Conservation (phyloP, 2,888 invertebrate species). For the Chymomyza caudatula region DNA sequence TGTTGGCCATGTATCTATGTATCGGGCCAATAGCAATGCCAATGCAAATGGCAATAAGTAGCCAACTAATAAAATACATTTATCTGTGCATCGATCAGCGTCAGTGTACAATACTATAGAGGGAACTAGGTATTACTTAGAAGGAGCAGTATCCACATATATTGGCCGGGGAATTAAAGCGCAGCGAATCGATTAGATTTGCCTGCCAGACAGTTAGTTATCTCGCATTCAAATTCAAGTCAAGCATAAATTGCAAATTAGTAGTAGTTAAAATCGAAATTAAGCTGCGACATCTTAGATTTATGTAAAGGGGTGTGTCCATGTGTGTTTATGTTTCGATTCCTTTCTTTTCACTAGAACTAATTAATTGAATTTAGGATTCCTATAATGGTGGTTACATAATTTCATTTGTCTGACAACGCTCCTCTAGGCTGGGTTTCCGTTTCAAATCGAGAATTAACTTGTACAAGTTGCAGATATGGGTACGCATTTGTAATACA, state of each 20-base stretch:
- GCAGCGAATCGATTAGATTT: constrained; percentile 47
- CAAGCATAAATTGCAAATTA: constrained; percentile 64
- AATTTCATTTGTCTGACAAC: too few relatives aligned
- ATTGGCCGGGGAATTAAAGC: constrained; percentile 37
- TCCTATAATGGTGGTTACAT: too few relatives aligned
- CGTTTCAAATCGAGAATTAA: too few relatives aligned
- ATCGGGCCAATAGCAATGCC: background rate
- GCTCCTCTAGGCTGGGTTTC: too few relatives aligned
- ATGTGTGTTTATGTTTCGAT: background rate
- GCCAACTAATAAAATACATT: constrained; percentile 62
- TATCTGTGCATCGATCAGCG: constrained; percentile 66
- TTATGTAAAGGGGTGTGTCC: constrained; percentile 37
- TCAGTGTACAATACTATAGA: constrained; percentile 21
- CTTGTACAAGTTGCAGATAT: too few relatives aligned
- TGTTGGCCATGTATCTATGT: background rate
- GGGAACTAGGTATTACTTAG: background rate
- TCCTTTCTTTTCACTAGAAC: background rate
- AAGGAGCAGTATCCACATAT: constrained; percentile 17
- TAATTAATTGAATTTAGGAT: too few relatives aligned
- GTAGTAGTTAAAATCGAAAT: constrained; percentile 61
- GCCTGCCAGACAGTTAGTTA: background rate
- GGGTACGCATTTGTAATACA: too few relatives aligned
- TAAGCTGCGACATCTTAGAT: constrained; percentile 43
- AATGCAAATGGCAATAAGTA: constrained; percentile 31
- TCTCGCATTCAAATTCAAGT: constrained; percentile 25